Base-by-base conservation (phyloP, 2,888 invertebrate genomes). In the Calliphora vomitoria region DNA sequence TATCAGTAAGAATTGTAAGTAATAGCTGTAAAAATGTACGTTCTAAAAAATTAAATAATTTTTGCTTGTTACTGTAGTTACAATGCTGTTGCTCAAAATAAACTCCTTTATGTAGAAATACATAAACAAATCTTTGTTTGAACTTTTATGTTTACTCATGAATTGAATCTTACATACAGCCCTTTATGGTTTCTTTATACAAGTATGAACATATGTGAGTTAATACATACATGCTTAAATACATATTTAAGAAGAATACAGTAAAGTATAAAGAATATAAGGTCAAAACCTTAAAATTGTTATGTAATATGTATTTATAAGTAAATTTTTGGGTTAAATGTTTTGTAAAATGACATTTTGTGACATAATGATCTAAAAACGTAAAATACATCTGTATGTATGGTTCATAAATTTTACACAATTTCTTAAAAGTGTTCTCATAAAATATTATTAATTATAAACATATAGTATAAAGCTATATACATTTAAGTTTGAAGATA, bases 281-380 rank as follows among this genome's bases (percentile, higher is more conserved):
- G 50, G 80, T 62, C 68, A 47, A 68, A 41, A 55, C 13, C 62
- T 71, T 69, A 55, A 71, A 76, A 31, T 71, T 71, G 50, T 53
- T 18, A 53, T 74, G 18, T 58, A 68, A 74, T 75, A 53, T 62
- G 31, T 69, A 44, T 71, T 69, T 41, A 20, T 55, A 64, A 75
- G 35, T 69, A 55, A 75, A 68, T 64, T 53, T 31, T 85, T 69
- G 47, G 35, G 72, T 86, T 82, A 78, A 86, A 86, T 86, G 72
- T 64, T 78, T 82, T 82, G 81, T 74, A 25, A 85, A 82, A 76
- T 82, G 64, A 64, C 58, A 58, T 64, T 76, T 64, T 75, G 47
- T 76, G 58, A 72, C 60, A 85, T 31, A 58, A 58, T 25, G 44
- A 50, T 64, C 62, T 76, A 4, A 60, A 72, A 41, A 53, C 10